Base-by-base conservation (phyloP, 2,888 invertebrate genomes). In the Callyntrura guangdongensis region DNA sequence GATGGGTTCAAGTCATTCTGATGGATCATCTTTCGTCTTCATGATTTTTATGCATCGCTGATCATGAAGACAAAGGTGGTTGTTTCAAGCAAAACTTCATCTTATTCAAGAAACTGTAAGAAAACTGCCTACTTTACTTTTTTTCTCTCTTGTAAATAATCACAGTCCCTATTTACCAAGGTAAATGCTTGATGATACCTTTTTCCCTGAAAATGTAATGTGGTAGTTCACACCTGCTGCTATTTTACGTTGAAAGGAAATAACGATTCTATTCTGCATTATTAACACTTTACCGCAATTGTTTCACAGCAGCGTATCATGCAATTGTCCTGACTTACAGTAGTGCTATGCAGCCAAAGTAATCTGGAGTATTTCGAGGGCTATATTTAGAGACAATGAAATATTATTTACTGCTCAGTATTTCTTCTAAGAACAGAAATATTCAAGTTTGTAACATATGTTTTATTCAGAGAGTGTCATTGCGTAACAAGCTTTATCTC, bases 31-130 rank as follows among this genome's bases (percentile, higher is more conserved):
- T 86, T 84, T 77, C 82, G 83, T 87, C 86, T 74, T 83, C 90
- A 77, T 86, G 86, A 77, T 83, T 69, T 87, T 87, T 87, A 91
- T 84, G 91, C 86, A 87, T 87, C 86, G 91, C 67, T 91, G 91
- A 83, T 36, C 87, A 84, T 27, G 25, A 90, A 91, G 90, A 86
- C 86, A 90, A 89, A 77, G 67, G 64, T 84, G 74, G 85, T 82
- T 82, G 86, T 85, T 90, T 90, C 79, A 79, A 84, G 67, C 69
- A 53, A 69, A 47, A 69, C 69, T 84, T 36, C 85, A 84, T 77
- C 53, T 72, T 45, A 64, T 82, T 82, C 82, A 82, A 64, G 64
- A 81, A 49, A 59, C 53, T 49, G 83, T 47, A 84, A 49, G 69
- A 61, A 84, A 84, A 67, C 27, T 59, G 47, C 74, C 49, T 77